Evolutionary conservation across 2,888 invertebrate genomes (phyloP).

Genomic region (Chloroclystis v-ata): DNA sequence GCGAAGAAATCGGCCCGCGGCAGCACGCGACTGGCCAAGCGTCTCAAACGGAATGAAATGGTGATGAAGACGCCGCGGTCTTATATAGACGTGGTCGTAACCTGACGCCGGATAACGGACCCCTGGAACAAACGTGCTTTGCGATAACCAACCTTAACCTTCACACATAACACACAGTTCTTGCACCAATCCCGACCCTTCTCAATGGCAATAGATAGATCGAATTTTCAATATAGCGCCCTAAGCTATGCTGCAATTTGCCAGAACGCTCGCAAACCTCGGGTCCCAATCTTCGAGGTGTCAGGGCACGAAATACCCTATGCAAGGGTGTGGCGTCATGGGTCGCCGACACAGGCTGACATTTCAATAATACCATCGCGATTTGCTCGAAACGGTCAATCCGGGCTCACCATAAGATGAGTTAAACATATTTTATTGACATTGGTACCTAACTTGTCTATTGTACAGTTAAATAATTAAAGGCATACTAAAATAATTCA

Average conservation of each 20-base stretch:
- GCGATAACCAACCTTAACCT: slow-evolving; percentile 51
- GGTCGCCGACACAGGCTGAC: slow-evolving; percentile 26
- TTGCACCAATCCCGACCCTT: slow-evolving; percentile 41
- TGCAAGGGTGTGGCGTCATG: slow-evolving; percentile 37
- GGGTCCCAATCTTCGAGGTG: slow-evolving; percentile 40
- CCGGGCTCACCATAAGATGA: no score
- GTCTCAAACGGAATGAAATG: slow-evolving; percentile 77
- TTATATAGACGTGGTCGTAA: slow-evolving; percentile 77
- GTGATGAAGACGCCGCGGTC: slow-evolving; percentile 75
- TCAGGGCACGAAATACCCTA: slow-evolving; percentile 61
- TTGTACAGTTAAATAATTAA: no score
- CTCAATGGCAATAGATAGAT: slow-evolving; percentile 65
- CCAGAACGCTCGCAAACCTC: slow-evolving; percentile 51
- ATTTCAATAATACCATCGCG: slow-evolving; percentile 24
- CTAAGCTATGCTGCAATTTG: slow-evolving; percentile 70
- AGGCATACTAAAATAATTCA: no score
- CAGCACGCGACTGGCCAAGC: slow-evolving; percentile 56
- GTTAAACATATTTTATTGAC: no score
- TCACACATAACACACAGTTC: slow-evolving; percentile 47
- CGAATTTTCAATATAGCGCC: slow-evolving; percentile 75
- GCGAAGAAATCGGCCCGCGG: slow-evolving; percentile 43
- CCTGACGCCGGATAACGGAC: slow-evolving; percentile 78
- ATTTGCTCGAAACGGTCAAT: slow-evolving; percentile 6
- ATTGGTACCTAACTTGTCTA: no score
- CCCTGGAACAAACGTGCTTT: slow-evolving; percentile 47